Percentiles rank a stretch among this genome's conserved stretches.
These are phyloP conservation scores for Galerucella calmariensis DNA, from an alignment of 2,888 invertebrate species.

Conservation along the genomic window DNA sequence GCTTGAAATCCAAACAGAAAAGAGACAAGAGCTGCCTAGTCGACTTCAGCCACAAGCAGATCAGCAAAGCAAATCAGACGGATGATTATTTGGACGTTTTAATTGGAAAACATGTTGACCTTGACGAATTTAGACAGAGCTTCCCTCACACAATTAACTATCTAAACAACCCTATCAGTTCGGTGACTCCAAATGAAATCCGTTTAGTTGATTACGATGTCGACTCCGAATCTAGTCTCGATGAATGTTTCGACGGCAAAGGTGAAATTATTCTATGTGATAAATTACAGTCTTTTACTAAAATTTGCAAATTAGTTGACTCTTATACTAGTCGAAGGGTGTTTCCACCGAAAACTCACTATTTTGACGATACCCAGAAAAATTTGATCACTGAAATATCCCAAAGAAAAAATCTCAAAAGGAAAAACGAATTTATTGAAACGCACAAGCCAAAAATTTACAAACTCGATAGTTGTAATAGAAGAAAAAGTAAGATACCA, in stretches of 20 bases:
- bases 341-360: conserved; percentile 43
- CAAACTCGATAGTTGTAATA: conserved; percentile 55
- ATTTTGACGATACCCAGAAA: conserved; percentile 57
- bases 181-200: conserved; percentile 22
- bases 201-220: conserved; percentile 59
- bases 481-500: conserved; percentile 63
- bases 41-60: conserved; percentile 59
- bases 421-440: conserved; percentile 53
- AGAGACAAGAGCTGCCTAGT: conserved; percentile 65
- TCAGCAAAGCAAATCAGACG: conserved; percentile 59
- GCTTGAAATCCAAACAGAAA: conserved; percentile 60
- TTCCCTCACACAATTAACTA: conserved; percentile 42
- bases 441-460: conserved; percentile 55
- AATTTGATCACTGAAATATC: conserved; percentile 59
- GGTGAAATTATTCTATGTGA: conserved; percentile 44
- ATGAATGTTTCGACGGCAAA: conserved; percentile 45
- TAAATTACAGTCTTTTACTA: conserved; percentile 39
- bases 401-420: conserved; percentile 58
- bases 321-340: conserved; percentile 38
- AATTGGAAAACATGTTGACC: conserved; percentile 40
- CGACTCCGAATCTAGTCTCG: conserved; percentile 52
- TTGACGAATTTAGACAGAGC: conserved; percentile 39
- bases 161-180: conserved; percentile 32
- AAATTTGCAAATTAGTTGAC: conserved; percentile 46
- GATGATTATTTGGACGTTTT: conserved; percentile 55